These are phyloP conservation scores for Diachrysia chrysitis DNA, from an alignment of 2,888 invertebrate genomes.

Conservation along the genomic window DNA sequence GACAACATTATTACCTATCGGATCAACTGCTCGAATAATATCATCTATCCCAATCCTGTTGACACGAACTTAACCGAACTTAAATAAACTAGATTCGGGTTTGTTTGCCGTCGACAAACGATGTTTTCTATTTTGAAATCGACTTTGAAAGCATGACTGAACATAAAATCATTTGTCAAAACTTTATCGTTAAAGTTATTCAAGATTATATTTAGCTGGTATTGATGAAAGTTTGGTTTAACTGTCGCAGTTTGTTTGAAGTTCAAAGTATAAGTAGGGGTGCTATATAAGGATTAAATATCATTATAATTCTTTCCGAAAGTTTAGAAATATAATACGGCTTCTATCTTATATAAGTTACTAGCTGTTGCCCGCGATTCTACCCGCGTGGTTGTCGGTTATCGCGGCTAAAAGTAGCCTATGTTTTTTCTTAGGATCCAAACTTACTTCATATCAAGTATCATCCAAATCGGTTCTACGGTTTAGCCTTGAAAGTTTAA, in stretches of 20 bases:
- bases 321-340: no score
- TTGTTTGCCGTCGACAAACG: neutral
- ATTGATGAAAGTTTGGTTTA: neutral
- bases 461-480: no score
- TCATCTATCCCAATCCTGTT: neutral
- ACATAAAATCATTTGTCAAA: conserved; percentile 1
- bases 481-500: no score
- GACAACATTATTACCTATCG: neutral
- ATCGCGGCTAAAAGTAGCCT: no score
- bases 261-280: neutral
- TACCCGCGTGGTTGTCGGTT: no score
- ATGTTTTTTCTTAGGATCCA: no score
- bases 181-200: neutral
- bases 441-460: no score
- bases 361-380: no score
- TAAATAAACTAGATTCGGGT: neutral
- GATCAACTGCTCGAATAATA: neutral
- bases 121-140: neutral
- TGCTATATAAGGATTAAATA: neutral
- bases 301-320: neutral
- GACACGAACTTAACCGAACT: neutral
- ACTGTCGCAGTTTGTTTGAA: neutral
- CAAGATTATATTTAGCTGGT: neutral
- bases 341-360: no score
- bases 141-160: neutral